Percentiles rank a stretch among this genome's conserved stretches.
These are phyloP conservation scores for Pteruthius melanotis DNA, from an alignment of 2,113 vertebrate genomes.

Conservation along the genomic window DNA sequence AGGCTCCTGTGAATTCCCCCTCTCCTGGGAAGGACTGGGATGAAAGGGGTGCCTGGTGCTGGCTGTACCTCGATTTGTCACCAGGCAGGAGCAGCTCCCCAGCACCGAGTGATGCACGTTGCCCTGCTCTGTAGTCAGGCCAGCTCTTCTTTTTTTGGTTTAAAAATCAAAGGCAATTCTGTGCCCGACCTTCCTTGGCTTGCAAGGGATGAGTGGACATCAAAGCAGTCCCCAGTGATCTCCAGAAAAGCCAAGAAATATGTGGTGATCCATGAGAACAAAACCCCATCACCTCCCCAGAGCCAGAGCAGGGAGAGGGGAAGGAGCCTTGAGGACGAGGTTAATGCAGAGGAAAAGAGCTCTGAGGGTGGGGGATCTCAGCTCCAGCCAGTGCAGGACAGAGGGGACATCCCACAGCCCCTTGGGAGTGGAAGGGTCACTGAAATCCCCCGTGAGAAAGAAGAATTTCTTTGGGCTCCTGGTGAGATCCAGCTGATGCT, in stretches of 20 bases:
- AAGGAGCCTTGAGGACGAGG: background rate
- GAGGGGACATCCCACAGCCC: background rate
- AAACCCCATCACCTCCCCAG: background rate
- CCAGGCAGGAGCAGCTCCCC: background rate
- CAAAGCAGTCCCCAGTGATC: constrained; percentile 10
- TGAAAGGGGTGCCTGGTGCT: background rate
- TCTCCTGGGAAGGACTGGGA: background rate
- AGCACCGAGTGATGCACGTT: background rate
- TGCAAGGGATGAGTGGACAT: constrained; percentile 26
- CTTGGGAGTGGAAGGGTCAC: background rate
- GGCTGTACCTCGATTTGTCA: fast-evolving
- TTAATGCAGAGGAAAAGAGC: background rate
- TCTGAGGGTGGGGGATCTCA: background rate
- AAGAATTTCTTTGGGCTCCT: background rate
- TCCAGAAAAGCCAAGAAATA: background rate
- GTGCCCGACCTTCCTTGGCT: constrained; percentile 13
- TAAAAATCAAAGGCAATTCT: constrained; percentile 29
- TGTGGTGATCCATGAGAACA: background rate
- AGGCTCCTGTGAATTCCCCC: background rate
- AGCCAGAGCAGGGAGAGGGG: background rate
- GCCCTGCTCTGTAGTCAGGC: background rate
- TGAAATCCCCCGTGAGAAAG: background rate
- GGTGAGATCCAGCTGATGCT: background rate
- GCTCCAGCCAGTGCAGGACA: background rate
- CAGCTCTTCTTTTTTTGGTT: background rate